Conservation (phyloP, 2,797 vertebrate genomes). For the Spinus pinus region DNA sequence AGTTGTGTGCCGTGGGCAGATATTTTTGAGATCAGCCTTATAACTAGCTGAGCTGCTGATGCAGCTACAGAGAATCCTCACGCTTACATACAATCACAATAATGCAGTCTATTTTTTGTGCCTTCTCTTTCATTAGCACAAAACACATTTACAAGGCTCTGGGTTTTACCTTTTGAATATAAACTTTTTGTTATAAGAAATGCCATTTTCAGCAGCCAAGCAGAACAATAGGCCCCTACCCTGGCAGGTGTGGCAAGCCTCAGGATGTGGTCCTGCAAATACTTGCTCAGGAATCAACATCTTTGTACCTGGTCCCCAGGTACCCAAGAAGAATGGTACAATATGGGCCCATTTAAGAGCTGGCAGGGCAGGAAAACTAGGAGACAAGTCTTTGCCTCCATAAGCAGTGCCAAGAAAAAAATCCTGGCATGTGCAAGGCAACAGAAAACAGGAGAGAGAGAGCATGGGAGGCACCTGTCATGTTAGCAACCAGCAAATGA, state of each 20-base stretch:
- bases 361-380: not conserved
- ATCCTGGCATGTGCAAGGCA: not conserved
- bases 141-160: not conserved
- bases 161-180: not conserved
- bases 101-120: not conserved
- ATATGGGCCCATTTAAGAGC: not conserved
- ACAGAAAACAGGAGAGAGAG: not conserved
- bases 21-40: not conserved
- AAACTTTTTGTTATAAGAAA: not conserved
- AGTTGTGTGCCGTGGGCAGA: not conserved
- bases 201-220: not conserved
- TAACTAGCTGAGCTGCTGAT: not conserved
- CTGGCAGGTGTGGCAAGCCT: not conserved
- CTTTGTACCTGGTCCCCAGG: not conserved
- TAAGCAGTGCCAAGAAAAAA: not conserved
- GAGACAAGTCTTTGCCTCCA: fast-evolving
- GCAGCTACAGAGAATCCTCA: not conserved
- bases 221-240: not conserved
- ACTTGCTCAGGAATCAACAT: not conserved
- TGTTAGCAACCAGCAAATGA: not conserved
- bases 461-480: not conserved
- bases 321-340: not conserved
- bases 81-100: not conserved
- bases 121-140: not conserved
- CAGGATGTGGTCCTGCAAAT: not conserved